Base-by-base conservation (phyloP, 1,140 invertebrate species). In the Drosophila paulistorum region DNA sequence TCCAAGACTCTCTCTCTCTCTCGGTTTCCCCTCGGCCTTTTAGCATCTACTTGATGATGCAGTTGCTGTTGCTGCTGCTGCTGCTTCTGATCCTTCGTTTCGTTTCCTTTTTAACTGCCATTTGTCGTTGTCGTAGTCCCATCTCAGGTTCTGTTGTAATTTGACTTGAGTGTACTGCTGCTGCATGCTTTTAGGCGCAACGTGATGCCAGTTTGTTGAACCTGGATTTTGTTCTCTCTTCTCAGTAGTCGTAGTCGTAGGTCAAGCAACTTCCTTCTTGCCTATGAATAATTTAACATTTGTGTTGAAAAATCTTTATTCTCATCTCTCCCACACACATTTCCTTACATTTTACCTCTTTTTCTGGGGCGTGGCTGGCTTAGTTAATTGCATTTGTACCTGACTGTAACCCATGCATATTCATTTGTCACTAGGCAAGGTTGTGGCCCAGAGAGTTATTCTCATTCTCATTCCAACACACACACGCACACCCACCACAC, bases 181-280 rank as follows among this genome's bases (percentile, higher is more conserved):
- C 73, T 87, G 79, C 84, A 74, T 83, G 84, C 79, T 87, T 87
- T 87, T 87, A 87, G 83, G 83, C 83, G 79, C 83, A 87, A 89
- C 79, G 79, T 86, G 79, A 74, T 70, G 83, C 83, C 20, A 89
- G 83, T 87, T 87, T 87, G 84, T 87, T 87, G 83, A 87, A 87
- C 83, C 73, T 87, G 68, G 48, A 57, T 68, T 70, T 65, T 66
- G 54, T 33, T 67, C 65, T 41, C 41, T 23, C 11, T 26, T 51
- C 41, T 65, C 65, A 45, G 58, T 39, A 37, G 35, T 11, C 10
- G 37, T 65, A 23, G 51, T 26, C 75, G 66, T 87, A 72, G 82
- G 83, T 89, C 83, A 89, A 87, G 83, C 83, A 87, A 86, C 83
- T 74, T 71, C 68, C 77, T 74, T 66, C 76, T 66, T 75, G 75